Conservation (phyloP, 2,888 invertebrate species). For the Platerodrilus igneus region DNA sequence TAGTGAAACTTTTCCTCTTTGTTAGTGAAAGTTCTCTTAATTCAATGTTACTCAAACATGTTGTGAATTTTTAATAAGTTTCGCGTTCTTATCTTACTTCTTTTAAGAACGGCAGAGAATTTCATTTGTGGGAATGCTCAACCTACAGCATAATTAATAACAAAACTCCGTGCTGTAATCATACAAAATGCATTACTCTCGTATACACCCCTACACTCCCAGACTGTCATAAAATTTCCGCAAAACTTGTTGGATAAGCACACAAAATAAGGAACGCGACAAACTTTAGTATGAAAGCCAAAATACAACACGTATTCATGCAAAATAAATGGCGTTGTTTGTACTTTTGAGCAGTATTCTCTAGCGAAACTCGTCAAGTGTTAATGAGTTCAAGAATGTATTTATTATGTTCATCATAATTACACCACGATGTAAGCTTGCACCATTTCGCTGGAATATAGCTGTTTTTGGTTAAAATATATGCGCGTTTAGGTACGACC, state of each 20-base stretch:
- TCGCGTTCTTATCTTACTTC: no score
- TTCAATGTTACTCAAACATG: no score
- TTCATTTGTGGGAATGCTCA: no score
- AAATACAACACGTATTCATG: constrained; percentile 33
- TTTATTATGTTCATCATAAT: constrained; percentile 30
- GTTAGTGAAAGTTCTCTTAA: no score
- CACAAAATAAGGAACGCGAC: constrained; percentile 27
- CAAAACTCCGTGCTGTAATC: constrained; percentile 13
- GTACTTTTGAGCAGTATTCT: constrained; percentile 22
- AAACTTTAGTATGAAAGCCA: constrained; percentile 25
- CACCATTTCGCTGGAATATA: constrained; percentile 11
- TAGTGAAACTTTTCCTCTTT: no score
- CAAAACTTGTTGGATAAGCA: constrained; percentile 28
- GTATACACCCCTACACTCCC: constrained; percentile 3
- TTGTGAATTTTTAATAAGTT: no score
- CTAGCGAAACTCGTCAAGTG: constrained; percentile 29
- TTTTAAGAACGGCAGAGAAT: no score
- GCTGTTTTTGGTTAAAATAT: constrained; percentile 11
- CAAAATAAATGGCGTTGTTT: constrained; percentile 34
- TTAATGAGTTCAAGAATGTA: constrained; percentile 32
- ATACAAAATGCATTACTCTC: constrained; percentile 28
- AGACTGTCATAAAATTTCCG: constrained; percentile 34
- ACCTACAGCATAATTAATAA: no score
- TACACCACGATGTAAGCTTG: constrained; percentile 19
- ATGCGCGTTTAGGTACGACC: constrained; percentile 8